Base-by-base conservation (phyloP, 1,140 invertebrate species). In the Procambarus clarkii region DNA sequence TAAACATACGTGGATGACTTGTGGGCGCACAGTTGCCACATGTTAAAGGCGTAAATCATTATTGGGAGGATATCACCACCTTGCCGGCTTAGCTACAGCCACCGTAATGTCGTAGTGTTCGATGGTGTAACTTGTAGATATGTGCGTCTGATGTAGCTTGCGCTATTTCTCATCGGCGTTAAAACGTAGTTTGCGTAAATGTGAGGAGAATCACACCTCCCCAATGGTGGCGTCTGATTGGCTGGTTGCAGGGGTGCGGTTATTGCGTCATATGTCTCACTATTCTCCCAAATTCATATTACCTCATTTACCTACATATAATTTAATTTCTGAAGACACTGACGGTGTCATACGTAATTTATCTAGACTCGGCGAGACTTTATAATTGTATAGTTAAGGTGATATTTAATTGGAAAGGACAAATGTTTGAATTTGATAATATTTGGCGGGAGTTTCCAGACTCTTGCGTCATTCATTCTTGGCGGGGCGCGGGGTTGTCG, bases 401-500 rank as follows among this genome's bases (percentile, higher is more conserved):
- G n/a, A n/a, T n/a, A 54, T 54, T 0, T 4, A 64, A 64, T 3
- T 15, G 18, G 60, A 15, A 64, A 64, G 13, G 13, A 64, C 13
- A 15, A 18, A 18, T 3, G 4, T 64, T 21, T 64, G 15, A 64
- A 74, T 5, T 74, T 74, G 24, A 24, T 21, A 74, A 74, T 21
- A 34, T 74, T 34, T 74, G 69, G n/a, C 24, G 69, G n/a, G n/a
- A 74, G 34, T 34, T 34, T 24, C 5, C 69, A 24, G 4, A 24
- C n/a, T 64, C 60, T 74, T 74, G 69, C 69, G 69, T 74, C 69
- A 74, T 74, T 74, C 69, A 74, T 74, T 74, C 69, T 74, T 74
- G 69, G 69, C 69, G 69, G 69, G 11, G 34, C 24, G 24, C 24
- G 11, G n/a, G 3, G 69, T 74, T 74, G 69, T 8, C 69, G n/a